phyloP scores from a whole-genome alignment of 1,140 invertebrate genomes.

The Ostrea edulis region DNA sequence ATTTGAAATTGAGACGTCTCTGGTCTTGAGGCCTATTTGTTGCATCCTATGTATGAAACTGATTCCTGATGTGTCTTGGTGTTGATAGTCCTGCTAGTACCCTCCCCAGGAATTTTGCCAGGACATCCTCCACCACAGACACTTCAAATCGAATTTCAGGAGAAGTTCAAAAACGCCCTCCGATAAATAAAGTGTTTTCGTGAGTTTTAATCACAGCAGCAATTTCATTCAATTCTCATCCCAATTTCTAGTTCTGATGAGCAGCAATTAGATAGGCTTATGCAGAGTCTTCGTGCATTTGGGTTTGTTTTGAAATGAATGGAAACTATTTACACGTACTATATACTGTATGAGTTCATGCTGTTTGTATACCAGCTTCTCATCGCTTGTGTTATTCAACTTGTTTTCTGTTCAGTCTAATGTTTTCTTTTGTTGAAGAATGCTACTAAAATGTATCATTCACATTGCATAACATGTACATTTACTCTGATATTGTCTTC shows the following conservation, averaged over 20 bases:
- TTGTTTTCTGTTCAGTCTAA: neutral
- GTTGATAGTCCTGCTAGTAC: neutral
- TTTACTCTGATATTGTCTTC: too few relatives aligned
- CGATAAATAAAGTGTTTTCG: conserved; percentile 16
- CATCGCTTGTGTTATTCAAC: neutral
- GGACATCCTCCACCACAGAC: conserved; percentile 1
- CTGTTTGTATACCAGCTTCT: neutral
- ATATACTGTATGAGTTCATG: neutral
- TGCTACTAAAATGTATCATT: neutral
- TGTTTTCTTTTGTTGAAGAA: neutral
- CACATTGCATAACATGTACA: too few relatives aligned
- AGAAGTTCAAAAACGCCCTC: neutral
- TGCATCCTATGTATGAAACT: too few relatives aligned
- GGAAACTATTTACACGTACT: neutral
- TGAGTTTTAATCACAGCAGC: conserved; percentile 7
- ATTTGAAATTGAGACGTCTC: too few relatives aligned
- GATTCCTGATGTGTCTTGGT: conserved; percentile 3
- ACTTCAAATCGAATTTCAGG: conserved; percentile 13
- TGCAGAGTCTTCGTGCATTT: conserved; percentile 23
- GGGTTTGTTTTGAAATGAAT: conserved; percentile 6
- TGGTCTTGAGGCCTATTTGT: too few relatives aligned
- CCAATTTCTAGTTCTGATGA: conserved; percentile 34
- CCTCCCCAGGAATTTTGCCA: conserved; percentile 16
- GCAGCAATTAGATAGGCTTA: conserved; percentile 34
- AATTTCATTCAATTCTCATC: neutral